Evolutionary conservation across 1,140 invertebrate species (phyloP).

Genomic region (Drosophila pandora): DNA sequence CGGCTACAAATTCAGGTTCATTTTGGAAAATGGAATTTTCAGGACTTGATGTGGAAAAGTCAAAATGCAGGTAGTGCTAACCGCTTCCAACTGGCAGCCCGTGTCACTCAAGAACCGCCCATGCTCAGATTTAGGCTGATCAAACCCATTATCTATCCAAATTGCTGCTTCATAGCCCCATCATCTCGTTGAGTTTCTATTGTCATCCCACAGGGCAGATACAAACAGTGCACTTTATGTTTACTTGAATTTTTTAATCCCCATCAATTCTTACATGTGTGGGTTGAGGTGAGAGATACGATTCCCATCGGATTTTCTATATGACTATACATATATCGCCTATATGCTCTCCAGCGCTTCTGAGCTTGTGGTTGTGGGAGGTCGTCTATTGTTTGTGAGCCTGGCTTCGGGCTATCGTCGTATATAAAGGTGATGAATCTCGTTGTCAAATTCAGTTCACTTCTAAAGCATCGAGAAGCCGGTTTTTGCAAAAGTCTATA

Average conservation of each 20-base stretch:
- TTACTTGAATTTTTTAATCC: constrained; percentile 49
- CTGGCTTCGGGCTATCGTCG: constrained; percentile 35
- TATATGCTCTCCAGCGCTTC: background rate
- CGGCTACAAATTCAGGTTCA: background rate
- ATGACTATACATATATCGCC: constrained; percentile 6
- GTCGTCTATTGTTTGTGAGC: constrained; percentile 60
- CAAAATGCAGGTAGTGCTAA: constrained; percentile 20
- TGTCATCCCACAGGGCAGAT: constrained; percentile 38
- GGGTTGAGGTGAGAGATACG: constrained; percentile 61
- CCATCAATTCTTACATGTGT: constrained; percentile 37
- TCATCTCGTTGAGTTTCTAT: constrained; percentile 54
- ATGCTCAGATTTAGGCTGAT: constrained; percentile 29
- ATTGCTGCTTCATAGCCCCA: constrained; percentile 17
- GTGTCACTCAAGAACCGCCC: constrained; percentile 44
- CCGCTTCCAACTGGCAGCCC: constrained; percentile 39
- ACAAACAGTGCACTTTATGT: constrained; percentile 60
- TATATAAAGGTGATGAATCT: constrained; percentile 81
- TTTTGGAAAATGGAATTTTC: background rate
- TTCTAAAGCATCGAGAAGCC: constrained; percentile 65
- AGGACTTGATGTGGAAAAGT: constrained; percentile 8
- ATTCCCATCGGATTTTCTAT: constrained; percentile 39
- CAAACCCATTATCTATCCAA: constrained; percentile 42
- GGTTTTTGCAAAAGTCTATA: constrained; percentile 48
- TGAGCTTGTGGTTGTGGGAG: constrained; percentile 21
- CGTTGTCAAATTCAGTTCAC: constrained; percentile 64